These are phyloP conservation scores for Hipposideros armiger DNA, from an alignment of 2,113 vertebrate genomes.

Conservation along the genomic window DNA sequence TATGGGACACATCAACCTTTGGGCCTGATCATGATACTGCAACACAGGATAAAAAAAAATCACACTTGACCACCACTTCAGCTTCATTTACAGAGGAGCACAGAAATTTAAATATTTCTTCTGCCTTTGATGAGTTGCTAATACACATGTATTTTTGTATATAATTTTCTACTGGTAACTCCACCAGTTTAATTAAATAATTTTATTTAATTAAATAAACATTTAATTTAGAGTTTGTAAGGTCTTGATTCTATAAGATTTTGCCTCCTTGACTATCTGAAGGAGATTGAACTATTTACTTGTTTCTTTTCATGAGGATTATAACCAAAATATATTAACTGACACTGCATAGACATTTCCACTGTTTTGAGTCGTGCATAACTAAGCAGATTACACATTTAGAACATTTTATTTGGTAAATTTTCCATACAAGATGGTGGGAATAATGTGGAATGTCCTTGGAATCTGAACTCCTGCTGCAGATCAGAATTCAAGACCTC, in stretches of 20 bases:
- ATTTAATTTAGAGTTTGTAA: background rate
- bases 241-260: background rate
- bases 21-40: background rate
- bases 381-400: background rate
- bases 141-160: background rate
- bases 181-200: background rate
- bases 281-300: background rate
- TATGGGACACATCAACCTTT: background rate
- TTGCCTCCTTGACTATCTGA: background rate
- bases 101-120: background rate
- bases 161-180: background rate
- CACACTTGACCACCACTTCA: background rate
- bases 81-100: background rate
- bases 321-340: background rate
- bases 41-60: background rate
- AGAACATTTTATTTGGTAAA: background rate
- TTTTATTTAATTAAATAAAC: background rate
- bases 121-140: background rate
- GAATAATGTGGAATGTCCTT: background rate
- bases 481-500: background rate
- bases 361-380: background rate
- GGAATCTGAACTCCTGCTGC: background rate
- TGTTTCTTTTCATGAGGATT: background rate
- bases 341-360: background rate
- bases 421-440: background rate